Evolutionary conservation across 1,140 invertebrate species (phyloP).

Genomic region (Trachelipus rathkii): DNA sequence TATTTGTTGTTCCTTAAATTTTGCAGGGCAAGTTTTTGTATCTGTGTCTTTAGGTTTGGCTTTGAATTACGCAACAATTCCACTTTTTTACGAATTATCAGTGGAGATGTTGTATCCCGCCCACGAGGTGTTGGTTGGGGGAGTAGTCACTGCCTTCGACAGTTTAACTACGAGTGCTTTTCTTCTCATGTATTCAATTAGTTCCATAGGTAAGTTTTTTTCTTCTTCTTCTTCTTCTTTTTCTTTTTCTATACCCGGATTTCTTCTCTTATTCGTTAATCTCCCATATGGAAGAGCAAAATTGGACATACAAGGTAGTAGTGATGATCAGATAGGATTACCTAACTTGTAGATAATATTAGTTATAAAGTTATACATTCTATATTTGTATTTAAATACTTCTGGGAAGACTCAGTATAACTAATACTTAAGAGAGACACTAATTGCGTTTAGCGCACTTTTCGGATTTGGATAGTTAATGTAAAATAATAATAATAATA

Average conservation of each 20-base stretch:
- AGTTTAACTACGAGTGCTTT: neutral
- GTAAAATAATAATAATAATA: no score
- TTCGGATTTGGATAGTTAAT: no score
- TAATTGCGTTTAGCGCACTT: no score
- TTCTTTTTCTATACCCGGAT: neutral
- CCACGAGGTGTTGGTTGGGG: slow-evolving; percentile 41
- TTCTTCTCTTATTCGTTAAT: neutral
- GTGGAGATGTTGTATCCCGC: slow-evolving; percentile 42
- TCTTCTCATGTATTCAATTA: neutral
- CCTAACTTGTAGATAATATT: no score
- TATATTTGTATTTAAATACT: no score
- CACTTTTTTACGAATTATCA: slow-evolving; percentile 41
- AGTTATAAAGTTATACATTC: no score
- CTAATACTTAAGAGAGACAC: no score
- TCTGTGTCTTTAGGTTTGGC: slow-evolving; percentile 35
- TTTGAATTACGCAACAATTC: slow-evolving; percentile 39
- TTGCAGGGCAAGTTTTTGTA: slow-evolving; percentile 36
- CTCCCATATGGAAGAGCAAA: neutral
- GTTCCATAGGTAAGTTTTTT: neutral
- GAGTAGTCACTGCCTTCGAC: slow-evolving; percentile 23
- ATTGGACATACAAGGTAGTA: neutral
- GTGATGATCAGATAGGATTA: no score
- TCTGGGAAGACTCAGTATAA: no score
- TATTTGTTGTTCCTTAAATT: no score
- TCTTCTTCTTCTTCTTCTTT: no score